Conservation (phyloP, 23 tunicate species). For the Styela clava region DNA sequence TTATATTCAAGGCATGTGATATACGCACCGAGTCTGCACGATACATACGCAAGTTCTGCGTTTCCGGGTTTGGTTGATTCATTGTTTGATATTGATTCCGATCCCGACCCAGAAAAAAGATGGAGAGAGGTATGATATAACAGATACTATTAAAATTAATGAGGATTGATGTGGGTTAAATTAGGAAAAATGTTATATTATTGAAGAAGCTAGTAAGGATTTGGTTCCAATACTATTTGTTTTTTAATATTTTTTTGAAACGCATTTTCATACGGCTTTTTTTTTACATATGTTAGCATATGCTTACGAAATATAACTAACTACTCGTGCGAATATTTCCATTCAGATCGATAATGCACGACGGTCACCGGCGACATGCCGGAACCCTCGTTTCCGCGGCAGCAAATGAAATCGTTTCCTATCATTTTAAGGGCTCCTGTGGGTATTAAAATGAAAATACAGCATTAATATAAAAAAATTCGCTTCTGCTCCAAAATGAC, state of each 20-base stretch:
- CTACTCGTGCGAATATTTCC: too few species aligned
- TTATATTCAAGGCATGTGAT: conserved; percentile 31
- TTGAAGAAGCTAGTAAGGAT: too few species aligned
- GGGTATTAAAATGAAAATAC: too few species aligned
- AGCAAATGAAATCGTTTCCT: too few species aligned
- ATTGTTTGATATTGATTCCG: conserved; percentile 44
- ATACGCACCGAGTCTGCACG: conserved; percentile 47
- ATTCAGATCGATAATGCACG: too few species aligned
- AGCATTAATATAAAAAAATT: too few species aligned
- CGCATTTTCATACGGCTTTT: neutral
- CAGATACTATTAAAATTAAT: neutral
- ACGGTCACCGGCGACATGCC: too few species aligned
- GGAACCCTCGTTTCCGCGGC: too few species aligned
- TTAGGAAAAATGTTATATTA: too few species aligned
- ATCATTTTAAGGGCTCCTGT: too few species aligned
- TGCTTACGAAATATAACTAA: neutral
- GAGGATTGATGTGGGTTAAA: too few species aligned
- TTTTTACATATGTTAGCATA: neutral
- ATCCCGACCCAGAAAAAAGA: conserved; percentile 34
- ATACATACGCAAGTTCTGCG: conserved; percentile 52
- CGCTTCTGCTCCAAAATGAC: too few species aligned
- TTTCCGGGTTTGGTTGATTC: conserved; percentile 50
- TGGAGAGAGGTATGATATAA: conserved; percentile 48
- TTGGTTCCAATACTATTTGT: neutral
- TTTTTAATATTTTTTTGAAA: neutral